These are phyloP conservation scores for Rhinopomastus cyanomelas DNA, from an alignment of 2,113 vertebrate genomes.

Conservation along the genomic window DNA sequence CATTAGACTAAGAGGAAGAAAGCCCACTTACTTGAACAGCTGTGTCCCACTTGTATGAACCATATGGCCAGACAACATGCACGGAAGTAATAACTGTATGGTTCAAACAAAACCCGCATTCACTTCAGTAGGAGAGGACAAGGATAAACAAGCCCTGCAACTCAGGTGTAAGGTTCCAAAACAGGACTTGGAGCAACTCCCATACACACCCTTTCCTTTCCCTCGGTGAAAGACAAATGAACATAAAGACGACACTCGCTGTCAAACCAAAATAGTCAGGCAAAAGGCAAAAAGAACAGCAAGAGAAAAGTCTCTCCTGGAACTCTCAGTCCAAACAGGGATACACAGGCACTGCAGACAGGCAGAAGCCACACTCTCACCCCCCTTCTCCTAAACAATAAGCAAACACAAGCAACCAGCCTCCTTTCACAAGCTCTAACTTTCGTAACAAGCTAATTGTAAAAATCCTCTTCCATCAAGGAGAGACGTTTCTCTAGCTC, in stretches of 20 bases:
- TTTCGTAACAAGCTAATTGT: background rate
- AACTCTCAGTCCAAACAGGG: background rate
- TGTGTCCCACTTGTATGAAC: background rate
- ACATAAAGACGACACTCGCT: background rate
- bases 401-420: background rate
- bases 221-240: background rate
- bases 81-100: background rate
- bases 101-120: background rate
- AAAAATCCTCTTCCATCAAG: background rate
- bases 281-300: background rate
- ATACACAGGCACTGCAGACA: background rate
- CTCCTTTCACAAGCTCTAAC: background rate
- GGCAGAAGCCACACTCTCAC: background rate
- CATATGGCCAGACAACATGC: constrained; percentile 21
- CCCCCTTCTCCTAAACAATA: background rate
- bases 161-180: background rate
- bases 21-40: background rate
- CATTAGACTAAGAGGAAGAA: background rate
- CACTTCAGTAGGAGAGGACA: background rate
- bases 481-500: background rate
- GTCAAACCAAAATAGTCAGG: background rate
- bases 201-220: background rate
- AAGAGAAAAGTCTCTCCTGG: background rate
- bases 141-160: background rate
- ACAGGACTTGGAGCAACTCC: background rate